Base-by-base conservation (phyloP, 2,113 vertebrate species). In the Hypanus sabinus region DNA sequence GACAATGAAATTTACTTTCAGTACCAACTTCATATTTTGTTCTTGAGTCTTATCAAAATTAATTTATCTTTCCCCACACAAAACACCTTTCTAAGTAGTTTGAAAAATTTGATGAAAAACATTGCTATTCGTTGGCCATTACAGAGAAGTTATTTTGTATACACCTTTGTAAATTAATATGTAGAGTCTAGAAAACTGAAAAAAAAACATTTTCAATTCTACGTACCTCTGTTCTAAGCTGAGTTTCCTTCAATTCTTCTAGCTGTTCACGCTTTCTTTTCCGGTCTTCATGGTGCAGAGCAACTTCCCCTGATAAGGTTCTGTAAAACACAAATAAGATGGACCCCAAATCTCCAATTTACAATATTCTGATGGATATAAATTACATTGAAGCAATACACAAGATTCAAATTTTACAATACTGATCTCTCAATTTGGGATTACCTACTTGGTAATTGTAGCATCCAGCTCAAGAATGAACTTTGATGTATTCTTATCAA, bases 221-320 rank as follows among this genome's bases (percentile, higher is more conserved):
- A 65, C 65, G 30, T 90, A 90, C 85, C 85, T 90, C 85, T 7
- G 27, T 65, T 93, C 46, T 93, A 73, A 96, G 98, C 22, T 95
- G 94, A 7, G 46, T 70, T 95, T 97, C 97, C 94, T 96, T 97
- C 94, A 94, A 94, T 46, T 98, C 97, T 95, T 98, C 98, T 94
- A 95, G 5, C 2, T 95, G 96, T 27, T 98, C 98, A 57, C 94
- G 97, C 94, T 97, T 98, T 96, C 96, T 99, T 96, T 96, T 98
- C 94, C 95, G 95, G 94, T 91, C 91, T 93, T 73, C 91, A 46
- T 73, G 83, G 46, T 87, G 91, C 91, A 46, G 73, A 73, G 36
- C 68, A 55, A 55, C 5, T 73, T 93, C 91, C 91, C 71, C 36
- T 0, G 91, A 16, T 73, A 75, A 16, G 24, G 36, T 93, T 93